phyloP scores from a whole-genome alignment of 2,888 invertebrate species.

The Junonia oenone region DNA sequence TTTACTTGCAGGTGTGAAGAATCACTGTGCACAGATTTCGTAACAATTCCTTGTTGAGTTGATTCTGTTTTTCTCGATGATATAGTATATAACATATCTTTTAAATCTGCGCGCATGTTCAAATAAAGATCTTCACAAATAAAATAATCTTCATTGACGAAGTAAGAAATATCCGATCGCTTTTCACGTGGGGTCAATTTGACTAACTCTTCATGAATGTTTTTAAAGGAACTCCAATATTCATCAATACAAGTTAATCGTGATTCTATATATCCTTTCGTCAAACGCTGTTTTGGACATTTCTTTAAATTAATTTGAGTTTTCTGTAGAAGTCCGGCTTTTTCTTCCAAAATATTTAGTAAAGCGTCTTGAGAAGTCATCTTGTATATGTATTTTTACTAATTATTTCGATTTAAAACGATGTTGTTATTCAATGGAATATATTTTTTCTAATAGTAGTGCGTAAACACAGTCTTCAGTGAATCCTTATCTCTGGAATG shows the following conservation, averaged over 20 bases:
- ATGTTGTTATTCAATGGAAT: background rate
- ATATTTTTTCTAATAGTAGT: background rate
- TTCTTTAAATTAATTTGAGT: conserved; percentile 21
- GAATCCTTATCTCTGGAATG: background rate
- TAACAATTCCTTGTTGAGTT: background rate
- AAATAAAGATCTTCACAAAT: conserved; percentile 12
- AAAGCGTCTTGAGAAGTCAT: background rate
- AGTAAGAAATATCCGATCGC: conserved; percentile 10
- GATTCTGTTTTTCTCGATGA: background rate
- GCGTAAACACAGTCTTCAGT: background rate
- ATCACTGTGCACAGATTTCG: background rate
- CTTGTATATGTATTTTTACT: background rate
- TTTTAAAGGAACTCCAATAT: conserved; percentile 16
- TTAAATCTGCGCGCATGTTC: conserved; percentile 2
- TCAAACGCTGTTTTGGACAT: conserved; percentile 22
- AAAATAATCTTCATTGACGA: conserved; percentile 18
- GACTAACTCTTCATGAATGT: conserved; percentile 14
- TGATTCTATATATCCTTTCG: conserved; percentile 18
- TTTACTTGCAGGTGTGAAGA: background rate
- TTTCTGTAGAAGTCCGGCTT: conserved; percentile 13
- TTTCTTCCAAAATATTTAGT: conserved; percentile 14
- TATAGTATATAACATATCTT: conserved; percentile 2
- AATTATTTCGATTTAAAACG: background rate
- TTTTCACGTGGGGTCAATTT: conserved; percentile 5
- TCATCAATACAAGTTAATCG: conserved; percentile 10